A percentile compares a stretch with the other conserved stretches of the same genome.
phyloP scores from a whole-genome alignment of 1,140 invertebrate species.

The Lepidostoma basale region DNA sequence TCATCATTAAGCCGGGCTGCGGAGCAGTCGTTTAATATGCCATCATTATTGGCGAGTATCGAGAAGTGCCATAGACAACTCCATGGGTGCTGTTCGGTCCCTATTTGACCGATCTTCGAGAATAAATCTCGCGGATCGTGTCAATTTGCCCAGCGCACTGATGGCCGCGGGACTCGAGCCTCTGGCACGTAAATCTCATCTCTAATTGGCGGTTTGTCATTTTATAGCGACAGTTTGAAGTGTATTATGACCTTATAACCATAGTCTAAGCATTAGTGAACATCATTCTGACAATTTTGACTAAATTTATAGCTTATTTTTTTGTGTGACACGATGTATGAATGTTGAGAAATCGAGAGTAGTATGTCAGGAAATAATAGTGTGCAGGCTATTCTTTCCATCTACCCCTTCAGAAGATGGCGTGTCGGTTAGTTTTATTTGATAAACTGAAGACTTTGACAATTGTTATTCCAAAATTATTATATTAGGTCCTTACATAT shows the following conservation, averaged over 20 bases:
- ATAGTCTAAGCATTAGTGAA: too few relatives aligned
- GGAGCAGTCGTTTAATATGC: conserved; percentile 21
- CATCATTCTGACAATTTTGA: too few relatives aligned
- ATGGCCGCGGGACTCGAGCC: background rate
- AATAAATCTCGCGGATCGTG: background rate
- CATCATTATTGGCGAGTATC: conserved; percentile 31
- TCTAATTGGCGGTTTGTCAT: conserved; percentile 8
- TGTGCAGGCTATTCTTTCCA: too few relatives aligned
- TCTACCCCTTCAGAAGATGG: too few relatives aligned
- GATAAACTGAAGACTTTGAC: too few relatives aligned
- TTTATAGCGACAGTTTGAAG: background rate
- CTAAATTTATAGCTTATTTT: too few relatives aligned
- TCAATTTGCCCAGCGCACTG: conserved; percentile 11
- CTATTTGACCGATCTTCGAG: background rate
- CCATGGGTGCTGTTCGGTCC: background rate
- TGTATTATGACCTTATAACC: background rate
- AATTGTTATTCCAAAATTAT: too few relatives aligned
- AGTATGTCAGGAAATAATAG: too few relatives aligned
- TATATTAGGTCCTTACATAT: too few relatives aligned
- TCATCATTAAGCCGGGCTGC: conserved; percentile 29
- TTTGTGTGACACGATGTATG: too few relatives aligned
- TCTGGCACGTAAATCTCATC: background rate
- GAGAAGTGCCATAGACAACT: background rate
- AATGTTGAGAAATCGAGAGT: too few relatives aligned
- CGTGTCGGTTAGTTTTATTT: too few relatives aligned